phyloP scores from a whole-genome alignment of 2,113 vertebrate species.

The Menidia beryllina region DNA sequence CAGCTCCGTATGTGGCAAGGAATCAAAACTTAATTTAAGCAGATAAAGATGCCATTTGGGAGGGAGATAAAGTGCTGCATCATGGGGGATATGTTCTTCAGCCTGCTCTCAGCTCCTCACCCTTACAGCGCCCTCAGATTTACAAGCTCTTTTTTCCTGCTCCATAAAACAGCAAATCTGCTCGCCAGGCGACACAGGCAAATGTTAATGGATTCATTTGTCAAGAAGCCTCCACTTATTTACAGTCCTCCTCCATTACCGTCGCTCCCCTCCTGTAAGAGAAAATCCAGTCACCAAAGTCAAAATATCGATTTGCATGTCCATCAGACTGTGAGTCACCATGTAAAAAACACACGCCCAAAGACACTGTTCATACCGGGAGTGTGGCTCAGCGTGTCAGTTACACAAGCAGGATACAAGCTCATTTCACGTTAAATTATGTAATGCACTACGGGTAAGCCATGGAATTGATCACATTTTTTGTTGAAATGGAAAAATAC shows the following conservation, averaged over 20 bases:
- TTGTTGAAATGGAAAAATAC: neutral
- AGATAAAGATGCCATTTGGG: slow-evolving; percentile 88
- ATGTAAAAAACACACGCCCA: slow-evolving; percentile 59
- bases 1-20: slow-evolving; percentile 85
- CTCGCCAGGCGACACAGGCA: slow-evolving; percentile 83
- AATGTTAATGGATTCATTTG: slow-evolving; percentile 90
- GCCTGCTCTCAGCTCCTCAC: slow-evolving; percentile 72
- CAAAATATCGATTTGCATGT: slow-evolving; percentile 82
- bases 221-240: slow-evolving; percentile 85
- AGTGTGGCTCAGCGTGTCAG: slow-evolving; percentile 65
- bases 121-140: slow-evolving; percentile 81
- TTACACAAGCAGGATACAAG: slow-evolving; percentile 30
- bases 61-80: slow-evolving; percentile 85
- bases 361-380: slow-evolving; percentile 61
- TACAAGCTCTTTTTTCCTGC: slow-evolving; percentile 83
- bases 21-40: slow-evolving; percentile 89
- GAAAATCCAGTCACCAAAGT: slow-evolving; percentile 75
- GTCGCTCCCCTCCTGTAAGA: slow-evolving; percentile 66
- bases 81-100: slow-evolving; percentile 79
- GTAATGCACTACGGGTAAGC: slow-evolving; percentile 6
- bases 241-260: slow-evolving; percentile 83
- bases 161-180: slow-evolving; percentile 86
- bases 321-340: slow-evolving; percentile 73
- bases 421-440: slow-evolving; percentile 13
- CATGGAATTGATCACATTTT: slow-evolving; percentile 12